Evolutionary conservation across 1,140 invertebrate genomes (phyloP).

Genomic region (Mya arenaria): DNA sequence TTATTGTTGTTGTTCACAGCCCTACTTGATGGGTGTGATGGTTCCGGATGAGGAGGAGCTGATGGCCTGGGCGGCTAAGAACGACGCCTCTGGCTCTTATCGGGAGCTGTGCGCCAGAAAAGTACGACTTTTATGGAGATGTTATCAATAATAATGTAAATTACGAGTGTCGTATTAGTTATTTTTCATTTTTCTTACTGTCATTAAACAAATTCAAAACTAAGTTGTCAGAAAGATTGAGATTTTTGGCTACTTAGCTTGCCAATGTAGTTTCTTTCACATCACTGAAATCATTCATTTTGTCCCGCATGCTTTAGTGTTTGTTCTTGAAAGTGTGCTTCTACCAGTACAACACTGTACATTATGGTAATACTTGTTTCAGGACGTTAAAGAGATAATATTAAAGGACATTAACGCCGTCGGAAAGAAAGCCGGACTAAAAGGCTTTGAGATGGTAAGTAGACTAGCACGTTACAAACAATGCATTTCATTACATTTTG

Average conservation of each 20-base stretch:
- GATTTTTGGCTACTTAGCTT: too few relatives aligned
- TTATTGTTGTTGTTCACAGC: too few relatives aligned
- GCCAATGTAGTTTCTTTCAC: too few relatives aligned
- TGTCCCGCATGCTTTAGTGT: too few relatives aligned
- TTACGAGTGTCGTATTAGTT: too few relatives aligned
- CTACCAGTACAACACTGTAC: too few relatives aligned
- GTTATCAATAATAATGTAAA: neutral
- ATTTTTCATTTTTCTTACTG: too few relatives aligned
- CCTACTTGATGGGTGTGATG: conserved; percentile 95
- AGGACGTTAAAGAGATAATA: conserved; percentile 92
- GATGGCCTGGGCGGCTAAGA: conserved; percentile 92
- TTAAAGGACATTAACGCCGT: conserved; percentile 92
- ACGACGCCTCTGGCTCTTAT: conserved; percentile 75
- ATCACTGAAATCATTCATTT: too few relatives aligned
- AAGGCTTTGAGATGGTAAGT: conserved; percentile 97
- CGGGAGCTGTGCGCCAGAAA: conserved; percentile 60
- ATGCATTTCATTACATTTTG: neutral
- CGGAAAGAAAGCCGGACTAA: conserved; percentile 93
- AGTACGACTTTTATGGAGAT: conserved; percentile 55
- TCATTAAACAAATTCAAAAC: too few relatives aligned
- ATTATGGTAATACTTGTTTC: conserved; percentile 7
- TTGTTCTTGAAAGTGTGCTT: too few relatives aligned
- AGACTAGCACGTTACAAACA: neutral
- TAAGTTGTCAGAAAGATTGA: too few relatives aligned
- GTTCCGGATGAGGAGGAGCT: conserved; percentile 96